Percentiles rank a stretch among this genome's conserved stretches.
These are phyloP conservation scores for Rhagoletis zephyria DNA, from an alignment of 1,140 invertebrate species.

Conservation along the genomic window DNA sequence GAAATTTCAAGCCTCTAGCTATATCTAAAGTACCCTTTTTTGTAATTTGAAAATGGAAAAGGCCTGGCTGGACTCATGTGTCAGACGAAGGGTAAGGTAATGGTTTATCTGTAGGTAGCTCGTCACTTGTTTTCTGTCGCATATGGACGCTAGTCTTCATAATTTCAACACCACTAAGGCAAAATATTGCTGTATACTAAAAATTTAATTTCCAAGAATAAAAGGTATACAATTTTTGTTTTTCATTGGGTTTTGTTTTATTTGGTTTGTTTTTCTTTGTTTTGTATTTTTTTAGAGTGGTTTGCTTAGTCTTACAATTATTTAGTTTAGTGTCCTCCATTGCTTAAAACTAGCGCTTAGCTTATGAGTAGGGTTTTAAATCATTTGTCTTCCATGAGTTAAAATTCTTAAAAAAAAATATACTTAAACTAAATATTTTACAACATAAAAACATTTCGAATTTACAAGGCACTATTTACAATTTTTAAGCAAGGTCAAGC, in stretches of 20 bases:
- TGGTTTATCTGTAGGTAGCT: no score
- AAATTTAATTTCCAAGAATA: background rate
- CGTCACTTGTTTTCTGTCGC: no score
- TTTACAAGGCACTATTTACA: conserved; percentile 63
- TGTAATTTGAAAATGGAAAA: no score
- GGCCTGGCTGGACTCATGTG: no score
- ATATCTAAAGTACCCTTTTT: no score
- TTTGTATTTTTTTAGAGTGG: conserved; percentile 46
- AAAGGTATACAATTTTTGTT: background rate
- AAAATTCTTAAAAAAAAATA: conserved; percentile 19
- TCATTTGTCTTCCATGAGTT: conserved; percentile 70
- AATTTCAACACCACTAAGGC: no score
- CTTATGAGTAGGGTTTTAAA: conserved; percentile 63
- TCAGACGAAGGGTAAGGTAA: no score
- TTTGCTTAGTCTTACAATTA: conserved; percentile 59
- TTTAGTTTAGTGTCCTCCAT: conserved; percentile 71
- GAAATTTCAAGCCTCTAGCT: no score
- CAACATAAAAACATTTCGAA: conserved; percentile 27
- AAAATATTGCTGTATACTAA: background rate
- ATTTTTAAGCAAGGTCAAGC: conserved; percentile 55
- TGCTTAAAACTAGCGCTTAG: conserved; percentile 53
- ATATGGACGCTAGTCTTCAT: no score
- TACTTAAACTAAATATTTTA: conserved; percentile 55
- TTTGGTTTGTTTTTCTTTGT: conserved; percentile 31
- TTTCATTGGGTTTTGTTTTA: conserved; percentile 13